Evolutionary conservation across 2,797 vertebrate genomes (phyloP).

Genomic region (Leptatherina wallacei): DNA sequence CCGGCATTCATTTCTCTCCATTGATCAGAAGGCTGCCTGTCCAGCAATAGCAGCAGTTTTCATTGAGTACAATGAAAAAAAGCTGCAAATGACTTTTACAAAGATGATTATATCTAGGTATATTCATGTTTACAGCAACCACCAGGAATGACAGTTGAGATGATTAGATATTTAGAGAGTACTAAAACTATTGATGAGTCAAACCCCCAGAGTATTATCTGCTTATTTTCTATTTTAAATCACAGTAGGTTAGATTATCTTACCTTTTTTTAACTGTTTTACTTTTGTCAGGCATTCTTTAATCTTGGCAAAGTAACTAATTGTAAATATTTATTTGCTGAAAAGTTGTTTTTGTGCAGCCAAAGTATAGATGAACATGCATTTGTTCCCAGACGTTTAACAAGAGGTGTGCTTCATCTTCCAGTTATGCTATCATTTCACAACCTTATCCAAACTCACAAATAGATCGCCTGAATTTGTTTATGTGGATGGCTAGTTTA

Average conservation of each 20-base stretch:
- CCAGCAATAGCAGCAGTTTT: neutral
- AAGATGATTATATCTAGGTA: neutral
- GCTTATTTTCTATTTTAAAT: neutral
- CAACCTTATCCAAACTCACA: neutral
- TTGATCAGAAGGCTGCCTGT: neutral
- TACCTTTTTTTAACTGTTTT: neutral
- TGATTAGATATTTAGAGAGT: neutral
- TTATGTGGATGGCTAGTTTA: neutral
- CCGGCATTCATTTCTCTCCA: too few relatives aligned
- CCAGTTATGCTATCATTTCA: constrained; percentile 9
- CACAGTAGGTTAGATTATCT: neutral
- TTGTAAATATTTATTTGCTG: neutral
- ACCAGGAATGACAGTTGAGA: neutral
- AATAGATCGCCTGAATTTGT: neutral
- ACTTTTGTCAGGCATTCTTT: neutral
- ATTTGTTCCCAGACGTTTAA: neutral
- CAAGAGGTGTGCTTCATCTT: neutral
- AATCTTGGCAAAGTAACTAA: neutral
- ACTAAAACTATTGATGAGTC: neutral
- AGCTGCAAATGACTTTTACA: too few relatives aligned
- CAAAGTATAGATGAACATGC: neutral
- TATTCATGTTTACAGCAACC: neutral
- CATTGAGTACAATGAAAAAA: too few relatives aligned
- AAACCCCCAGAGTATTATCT: neutral
- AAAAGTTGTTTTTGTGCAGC: too few relatives aligned